Conservation (phyloP, 1,140 invertebrate genomes). For the Pseudomyrmex gracilis region DNA sequence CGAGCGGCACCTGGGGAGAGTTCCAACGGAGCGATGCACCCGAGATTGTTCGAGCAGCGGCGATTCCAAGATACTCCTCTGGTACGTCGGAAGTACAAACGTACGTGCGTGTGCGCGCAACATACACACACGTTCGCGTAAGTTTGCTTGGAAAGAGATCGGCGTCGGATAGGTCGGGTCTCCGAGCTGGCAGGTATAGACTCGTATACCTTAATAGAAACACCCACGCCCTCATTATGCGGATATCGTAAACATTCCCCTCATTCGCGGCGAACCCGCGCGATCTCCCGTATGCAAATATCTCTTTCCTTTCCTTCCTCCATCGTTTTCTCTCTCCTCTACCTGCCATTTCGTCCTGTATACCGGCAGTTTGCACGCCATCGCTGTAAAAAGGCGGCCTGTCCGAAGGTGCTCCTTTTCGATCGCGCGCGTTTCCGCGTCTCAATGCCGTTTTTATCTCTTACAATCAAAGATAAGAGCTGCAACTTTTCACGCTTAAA, state of each 20-base stretch:
- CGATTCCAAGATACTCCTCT: conserved; percentile 33
- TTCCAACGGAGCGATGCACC: conserved; percentile 31
- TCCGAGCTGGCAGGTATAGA: conserved; percentile 38
- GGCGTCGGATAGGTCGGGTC: conserved; percentile 64
- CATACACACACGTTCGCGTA: background rate
- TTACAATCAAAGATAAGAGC: background rate
- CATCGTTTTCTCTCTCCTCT: conserved; percentile 53
- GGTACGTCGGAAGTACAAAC: background rate
- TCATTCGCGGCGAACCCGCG: conserved; percentile 57
- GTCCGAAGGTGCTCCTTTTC: conserved; percentile 34
- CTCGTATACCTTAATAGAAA: conserved; percentile 73
- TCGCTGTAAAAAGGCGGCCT: conserved; percentile 68
- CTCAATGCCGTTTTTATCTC: background rate
- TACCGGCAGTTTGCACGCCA: conserved; percentile 71
- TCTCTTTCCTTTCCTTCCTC: conserved; percentile 52
- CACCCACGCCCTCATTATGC: conserved; percentile 77
- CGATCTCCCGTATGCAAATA: conserved; percentile 74
- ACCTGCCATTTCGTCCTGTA: conserved; percentile 32
- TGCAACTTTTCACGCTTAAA: background rate
- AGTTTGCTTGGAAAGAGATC: conserved; percentile 44
- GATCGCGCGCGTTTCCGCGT: conserved; percentile 10
- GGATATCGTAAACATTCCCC: conserved; percentile 76
- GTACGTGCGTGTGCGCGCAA: background rate
- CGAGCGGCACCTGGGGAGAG: conserved; percentile 42
- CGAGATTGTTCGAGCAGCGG: conserved; percentile 15